These are phyloP conservation scores for Labeo rohita DNA, from an alignment of 2,113 vertebrate species.

Conservation along the genomic window DNA sequence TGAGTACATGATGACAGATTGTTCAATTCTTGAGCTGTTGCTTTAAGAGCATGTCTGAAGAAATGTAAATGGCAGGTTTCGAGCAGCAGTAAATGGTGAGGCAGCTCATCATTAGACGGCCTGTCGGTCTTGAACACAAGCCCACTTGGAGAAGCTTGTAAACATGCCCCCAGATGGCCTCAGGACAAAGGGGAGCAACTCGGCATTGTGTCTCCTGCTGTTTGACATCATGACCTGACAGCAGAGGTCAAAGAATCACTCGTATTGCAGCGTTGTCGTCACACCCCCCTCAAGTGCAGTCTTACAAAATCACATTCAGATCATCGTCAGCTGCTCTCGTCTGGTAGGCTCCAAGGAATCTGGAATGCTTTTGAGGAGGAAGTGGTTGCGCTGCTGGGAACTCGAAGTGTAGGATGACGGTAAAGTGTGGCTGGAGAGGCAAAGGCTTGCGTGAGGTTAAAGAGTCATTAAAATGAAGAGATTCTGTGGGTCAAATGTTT, in stretches of 20 bases:
- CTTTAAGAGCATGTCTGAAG: not conserved
- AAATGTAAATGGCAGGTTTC: constrained; percentile 10
- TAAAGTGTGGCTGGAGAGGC: constrained; percentile 1
- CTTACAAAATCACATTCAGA: constrained; percentile 36
- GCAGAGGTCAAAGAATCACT: constrained; percentile 40
- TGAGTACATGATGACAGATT: not conserved
- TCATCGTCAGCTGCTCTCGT: constrained; percentile 38
- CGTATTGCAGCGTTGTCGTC: not conserved
- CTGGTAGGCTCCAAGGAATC: constrained; percentile 33
- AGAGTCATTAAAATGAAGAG: not conserved
- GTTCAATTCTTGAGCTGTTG: not conserved
- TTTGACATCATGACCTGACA: constrained; percentile 28
- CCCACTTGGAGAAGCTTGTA: constrained; percentile 39
- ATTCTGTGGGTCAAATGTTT: constrained; percentile 19
- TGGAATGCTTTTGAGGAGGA: constrained; percentile 48
- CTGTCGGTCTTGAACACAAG: constrained; percentile 1
- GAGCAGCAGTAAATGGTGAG: constrained; percentile 1
- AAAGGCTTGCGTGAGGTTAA: not conserved
- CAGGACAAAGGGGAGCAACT: constrained; percentile 13
- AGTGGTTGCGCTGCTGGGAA: constrained; percentile 49
- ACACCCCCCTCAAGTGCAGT: not conserved
- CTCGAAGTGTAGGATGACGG: constrained; percentile 19
- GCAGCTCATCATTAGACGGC: not conserved
- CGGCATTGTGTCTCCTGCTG: not conserved
- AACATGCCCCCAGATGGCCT: constrained; percentile 32